These are phyloP conservation scores for Psittacula cyanocephala DNA, from an alignment of 2,113 vertebrate genomes.

Conservation along the genomic window DNA sequence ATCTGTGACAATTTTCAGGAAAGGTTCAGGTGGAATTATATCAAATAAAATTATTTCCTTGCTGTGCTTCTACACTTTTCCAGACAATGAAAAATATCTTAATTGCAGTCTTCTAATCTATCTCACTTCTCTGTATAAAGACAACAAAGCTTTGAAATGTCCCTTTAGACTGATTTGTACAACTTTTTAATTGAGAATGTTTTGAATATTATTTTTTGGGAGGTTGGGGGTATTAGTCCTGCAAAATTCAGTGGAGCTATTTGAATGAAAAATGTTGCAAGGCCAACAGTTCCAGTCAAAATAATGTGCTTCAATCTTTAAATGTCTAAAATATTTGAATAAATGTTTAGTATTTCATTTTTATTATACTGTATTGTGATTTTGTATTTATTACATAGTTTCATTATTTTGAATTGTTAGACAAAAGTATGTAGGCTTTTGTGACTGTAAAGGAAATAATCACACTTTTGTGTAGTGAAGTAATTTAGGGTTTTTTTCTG, in stretches of 20 bases:
- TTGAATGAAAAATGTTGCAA: background rate
- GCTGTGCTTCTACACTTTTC: background rate
- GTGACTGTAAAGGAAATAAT: background rate
- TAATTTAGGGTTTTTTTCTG: accelerated
- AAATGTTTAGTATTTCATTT: background rate
- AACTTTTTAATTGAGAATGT: background rate
- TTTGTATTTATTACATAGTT: background rate
- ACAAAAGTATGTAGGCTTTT: background rate
- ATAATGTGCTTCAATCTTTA: background rate
- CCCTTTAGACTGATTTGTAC: background rate
- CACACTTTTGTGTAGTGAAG: background rate
- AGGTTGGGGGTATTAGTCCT: background rate
- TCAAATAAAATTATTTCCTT: background rate
- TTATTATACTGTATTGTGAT: background rate
- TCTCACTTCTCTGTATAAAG: background rate
- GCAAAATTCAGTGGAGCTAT: background rate
- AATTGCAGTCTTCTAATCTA: background rate
- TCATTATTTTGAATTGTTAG: background rate
- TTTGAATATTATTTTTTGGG: background rate
- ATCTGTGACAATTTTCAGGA: background rate
- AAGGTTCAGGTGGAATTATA: background rate
- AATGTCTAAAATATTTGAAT: background rate
- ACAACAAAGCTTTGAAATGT: background rate
- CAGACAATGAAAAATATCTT: background rate
- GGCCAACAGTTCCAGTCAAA: background rate